Base-by-base conservation (phyloP, 2,113 vertebrate genomes). In the Rhynchopsitta pachyrhyncha region DNA sequence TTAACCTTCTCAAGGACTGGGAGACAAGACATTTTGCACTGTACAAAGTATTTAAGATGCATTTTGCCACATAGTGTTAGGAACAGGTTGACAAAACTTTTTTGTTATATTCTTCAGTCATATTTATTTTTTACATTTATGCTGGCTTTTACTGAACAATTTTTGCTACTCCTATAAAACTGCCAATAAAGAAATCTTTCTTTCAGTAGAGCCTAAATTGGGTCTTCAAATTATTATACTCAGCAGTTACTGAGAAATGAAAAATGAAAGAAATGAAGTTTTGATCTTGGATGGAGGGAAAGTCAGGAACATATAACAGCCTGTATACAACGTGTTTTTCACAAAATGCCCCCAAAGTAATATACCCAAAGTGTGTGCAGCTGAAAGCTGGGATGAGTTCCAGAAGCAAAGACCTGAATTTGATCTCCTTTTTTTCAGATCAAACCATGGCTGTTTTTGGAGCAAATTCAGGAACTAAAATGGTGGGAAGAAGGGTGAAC, bases 151-250 rank as follows among this genome's bases (percentile, higher is more conserved):
- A 71, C 88, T 90, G 90, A 78, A 88, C 47, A 84, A n/a, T 63
- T 90, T 92, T 71, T 10, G 10, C 60, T 74, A 37, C 27, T 86
- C 49, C 69, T 92, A 82, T 93, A 92, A 84, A 95, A 70, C 35
- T 88, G 93, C 82, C 95, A 97, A 75, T 77, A 88, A 92, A 90
- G 46, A 94, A 95, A 89, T 76, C 70, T 90, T 95, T 84, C 50
- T 94, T 86, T 94, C 82, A 95, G 88, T 22, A 96, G 22, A 92
- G n/a, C 39, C 28, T 83, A 86, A 92, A 96, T 39, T 90, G 62
- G 37, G 59, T 77, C 90, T 92, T 85, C 42, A 92, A 94, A 93
- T 10, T 94, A 69, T 96, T 85, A 77, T 66, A 94, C 82, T 93
- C 90, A 95, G 93, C 92, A 95, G 82, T 86, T 90, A 88, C 59